Percentiles rank a stretch among this genome's conserved stretches.
phyloP scores from a whole-genome alignment of 2,113 vertebrate species.

The Sebastes schlegelii region DNA sequence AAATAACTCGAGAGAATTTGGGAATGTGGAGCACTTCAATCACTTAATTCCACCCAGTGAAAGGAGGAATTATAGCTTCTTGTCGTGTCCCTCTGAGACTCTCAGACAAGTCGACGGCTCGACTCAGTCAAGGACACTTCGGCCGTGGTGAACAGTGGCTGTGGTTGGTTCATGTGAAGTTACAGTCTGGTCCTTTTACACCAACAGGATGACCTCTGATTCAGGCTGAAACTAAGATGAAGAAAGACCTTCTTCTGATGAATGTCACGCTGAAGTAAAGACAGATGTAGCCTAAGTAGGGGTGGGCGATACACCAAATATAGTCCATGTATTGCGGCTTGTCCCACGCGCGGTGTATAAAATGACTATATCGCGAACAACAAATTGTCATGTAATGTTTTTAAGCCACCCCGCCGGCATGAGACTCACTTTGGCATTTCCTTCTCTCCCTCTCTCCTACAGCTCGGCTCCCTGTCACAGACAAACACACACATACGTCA shows the following conservation, averaged over 20 bases:
- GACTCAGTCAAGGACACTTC: slow-evolving; percentile 31
- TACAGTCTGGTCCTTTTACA: neutral
- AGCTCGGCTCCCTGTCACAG: no score
- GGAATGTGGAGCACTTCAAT: slow-evolving; percentile 68
- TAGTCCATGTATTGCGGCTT: no score
- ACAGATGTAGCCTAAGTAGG: neutral
- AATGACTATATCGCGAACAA: no score
- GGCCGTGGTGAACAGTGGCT: neutral
- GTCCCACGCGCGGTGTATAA: no score
- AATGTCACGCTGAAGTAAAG: neutral
- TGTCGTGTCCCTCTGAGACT: slow-evolving; percentile 27
- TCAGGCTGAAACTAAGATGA: neutral
- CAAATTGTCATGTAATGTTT: no score
- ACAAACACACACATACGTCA: no score
- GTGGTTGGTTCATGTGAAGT: neutral
- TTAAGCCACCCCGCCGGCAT: no score
- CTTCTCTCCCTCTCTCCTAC: no score
- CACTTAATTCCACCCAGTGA: slow-evolving; percentile 41
- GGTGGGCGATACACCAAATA: no score
- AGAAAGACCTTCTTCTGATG: no score
- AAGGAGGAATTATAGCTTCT: slow-evolving; percentile 52
- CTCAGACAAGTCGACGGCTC: slow-evolving; percentile 8
- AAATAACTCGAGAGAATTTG: slow-evolving; percentile 52
- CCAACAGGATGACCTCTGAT: neutral
- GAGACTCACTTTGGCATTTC: no score